Evolutionary conservation across 2,888 invertebrate species (phyloP).

Genomic region (Ornithoptera alexandrae): DNA sequence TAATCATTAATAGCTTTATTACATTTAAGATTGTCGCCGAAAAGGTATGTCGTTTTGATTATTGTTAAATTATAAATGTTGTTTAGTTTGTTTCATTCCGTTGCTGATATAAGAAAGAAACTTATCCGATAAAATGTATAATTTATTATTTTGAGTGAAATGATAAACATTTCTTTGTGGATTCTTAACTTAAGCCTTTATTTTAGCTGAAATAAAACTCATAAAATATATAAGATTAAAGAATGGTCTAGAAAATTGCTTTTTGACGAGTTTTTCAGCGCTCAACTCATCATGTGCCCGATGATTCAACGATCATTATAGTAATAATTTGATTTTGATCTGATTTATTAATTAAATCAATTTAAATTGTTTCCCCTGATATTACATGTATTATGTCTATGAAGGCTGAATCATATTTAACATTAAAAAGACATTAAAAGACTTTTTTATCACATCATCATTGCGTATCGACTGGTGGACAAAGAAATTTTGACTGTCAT

Average conservation of each 20-base stretch:
- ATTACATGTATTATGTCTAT: too few relatives aligned
- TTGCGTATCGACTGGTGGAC: too few relatives aligned
- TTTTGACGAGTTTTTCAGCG: conserved; percentile 25
- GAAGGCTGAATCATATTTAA: too few relatives aligned
- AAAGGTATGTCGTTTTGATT: too few relatives aligned
- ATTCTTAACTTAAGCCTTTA: not conserved
- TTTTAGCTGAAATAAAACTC: conserved; percentile 1
- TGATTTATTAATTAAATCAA: conserved; percentile 1
- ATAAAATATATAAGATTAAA: conserved; percentile 19
- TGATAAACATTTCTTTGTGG: not conserved
- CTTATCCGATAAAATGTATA: not conserved
- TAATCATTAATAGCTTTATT: not conserved
- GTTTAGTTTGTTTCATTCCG: too few relatives aligned
- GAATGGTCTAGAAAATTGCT: conserved; percentile 21
- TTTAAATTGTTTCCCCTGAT: not conserved
- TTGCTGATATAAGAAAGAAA: not conserved
- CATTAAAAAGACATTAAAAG: not conserved
- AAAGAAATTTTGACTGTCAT: too few relatives aligned
- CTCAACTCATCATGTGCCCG: conserved; percentile 10
- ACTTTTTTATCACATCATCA: not conserved
- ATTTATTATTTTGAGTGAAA: not conserved
- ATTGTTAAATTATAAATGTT: too few relatives aligned
- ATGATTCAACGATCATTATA: conserved; percentile 9
- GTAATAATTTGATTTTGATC: conserved; percentile 1
- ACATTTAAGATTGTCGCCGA: too few relatives aligned